Percentiles rank a stretch among this genome's conserved stretches.
phyloP scores from a whole-genome alignment of 2,888 invertebrate species.

The Asteroscopus sphinx region DNA sequence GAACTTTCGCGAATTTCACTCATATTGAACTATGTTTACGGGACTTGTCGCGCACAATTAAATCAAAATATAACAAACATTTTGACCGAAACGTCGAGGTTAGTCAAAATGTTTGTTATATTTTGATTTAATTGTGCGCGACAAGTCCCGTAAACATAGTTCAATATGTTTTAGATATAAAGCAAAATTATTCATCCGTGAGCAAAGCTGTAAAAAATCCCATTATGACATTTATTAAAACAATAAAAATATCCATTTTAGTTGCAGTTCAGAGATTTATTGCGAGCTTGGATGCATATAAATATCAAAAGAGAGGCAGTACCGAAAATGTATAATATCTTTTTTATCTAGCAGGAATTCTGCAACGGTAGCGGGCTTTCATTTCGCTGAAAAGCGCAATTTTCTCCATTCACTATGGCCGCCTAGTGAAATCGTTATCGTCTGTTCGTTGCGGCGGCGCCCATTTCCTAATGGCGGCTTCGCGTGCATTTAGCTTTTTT shows the following conservation, averaged over 20 bases:
- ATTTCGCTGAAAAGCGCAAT: constrained; percentile 88
- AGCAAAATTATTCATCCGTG: no score
- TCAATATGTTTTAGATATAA: no score
- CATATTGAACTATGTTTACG: no score
- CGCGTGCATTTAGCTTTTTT: constrained; percentile 85
- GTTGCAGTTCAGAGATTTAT: constrained; percentile 67
- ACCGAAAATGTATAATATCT: constrained; percentile 68
- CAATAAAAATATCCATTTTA: constrained; percentile 32
- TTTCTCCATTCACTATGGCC: constrained; percentile 85
- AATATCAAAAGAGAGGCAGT: constrained; percentile 69
- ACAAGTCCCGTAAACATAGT: no score
- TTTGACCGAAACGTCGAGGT: no score
- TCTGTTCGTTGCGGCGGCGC: constrained; percentile 79
- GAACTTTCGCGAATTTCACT: no score
- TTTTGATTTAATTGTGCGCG: no score
- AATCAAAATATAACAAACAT: no score
- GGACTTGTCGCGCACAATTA: no score
- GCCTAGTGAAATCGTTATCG: constrained; percentile 86
- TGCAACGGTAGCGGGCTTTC: constrained; percentile 80
- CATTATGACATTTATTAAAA: constrained; percentile 26
- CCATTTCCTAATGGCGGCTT: constrained; percentile 87
- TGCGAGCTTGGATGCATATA: constrained; percentile 70
- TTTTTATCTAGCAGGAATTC: constrained; percentile 79
- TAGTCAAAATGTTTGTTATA: no score
- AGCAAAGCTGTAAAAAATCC: constrained; percentile 27